Conservation (phyloP, 2,113 vertebrate genomes). For the Monarcha castaneiventris region DNA sequence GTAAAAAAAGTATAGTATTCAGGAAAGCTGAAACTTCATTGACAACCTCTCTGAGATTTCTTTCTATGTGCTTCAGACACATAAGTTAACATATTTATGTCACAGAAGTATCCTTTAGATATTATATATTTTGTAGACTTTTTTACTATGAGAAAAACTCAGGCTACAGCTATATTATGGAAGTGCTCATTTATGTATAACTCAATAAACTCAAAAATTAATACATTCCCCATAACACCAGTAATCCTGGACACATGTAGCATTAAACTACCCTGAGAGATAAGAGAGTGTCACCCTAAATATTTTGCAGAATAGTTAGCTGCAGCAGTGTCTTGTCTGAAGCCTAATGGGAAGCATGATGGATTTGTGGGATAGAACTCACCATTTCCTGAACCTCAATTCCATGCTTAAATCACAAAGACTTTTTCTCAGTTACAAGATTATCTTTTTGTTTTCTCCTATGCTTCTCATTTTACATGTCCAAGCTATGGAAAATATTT, state of each 20-base stretch:
- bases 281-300: neutral
- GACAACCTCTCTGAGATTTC: neutral
- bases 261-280: neutral
- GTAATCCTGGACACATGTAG: neutral
- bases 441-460: neutral
- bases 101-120: neutral
- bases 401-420: neutral
- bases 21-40: neutral
- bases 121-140: neutral
- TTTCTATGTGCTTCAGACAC: neutral
- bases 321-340: neutral
- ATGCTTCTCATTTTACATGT: constrained; percentile 16
- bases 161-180: neutral
- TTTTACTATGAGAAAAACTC: neutral
- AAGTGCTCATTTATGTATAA: neutral
- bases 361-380: neutral
- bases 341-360: neutral
- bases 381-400: constrained; percentile 3
- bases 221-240: neutral
- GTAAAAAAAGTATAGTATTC: neutral
- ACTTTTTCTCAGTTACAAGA: neutral
- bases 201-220: neutral
- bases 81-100: neutral
- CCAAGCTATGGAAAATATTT: constrained; percentile 16
- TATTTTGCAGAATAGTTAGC: neutral